Conservation (phyloP, 2,888 invertebrate species). For the Nephrotoma guestfalica region DNA sequence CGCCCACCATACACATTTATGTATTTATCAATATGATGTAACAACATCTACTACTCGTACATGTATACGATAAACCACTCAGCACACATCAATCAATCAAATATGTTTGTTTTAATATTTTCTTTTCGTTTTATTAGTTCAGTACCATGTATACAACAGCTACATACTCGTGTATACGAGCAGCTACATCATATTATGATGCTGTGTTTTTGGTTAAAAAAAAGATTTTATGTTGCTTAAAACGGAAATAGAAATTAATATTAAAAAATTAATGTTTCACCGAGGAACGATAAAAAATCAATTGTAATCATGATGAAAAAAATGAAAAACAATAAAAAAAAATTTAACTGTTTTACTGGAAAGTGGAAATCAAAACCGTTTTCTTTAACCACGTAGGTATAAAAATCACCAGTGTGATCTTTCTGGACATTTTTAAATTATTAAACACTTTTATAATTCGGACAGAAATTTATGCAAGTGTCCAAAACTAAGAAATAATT, state of each 20-base stretch:
- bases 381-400: too few relatives aligned
- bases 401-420: too few relatives aligned
- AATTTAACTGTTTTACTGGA: background rate
- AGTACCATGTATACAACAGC: background rate
- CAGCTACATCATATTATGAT: background rate
- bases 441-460: too few relatives aligned
- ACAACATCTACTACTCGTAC: too few relatives aligned
- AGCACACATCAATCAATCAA: background rate
- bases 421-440: too few relatives aligned
- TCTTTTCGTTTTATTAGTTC: background rate
- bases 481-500: too few relatives aligned
- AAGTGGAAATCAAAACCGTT: too few relatives aligned
- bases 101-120: background rate
- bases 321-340: background rate
- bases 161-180: background rate
- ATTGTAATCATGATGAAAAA: background rate
- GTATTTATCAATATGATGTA: background rate
- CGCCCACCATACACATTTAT: background rate
- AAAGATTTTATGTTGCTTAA: background rate
- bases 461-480: too few relatives aligned
- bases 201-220: background rate
- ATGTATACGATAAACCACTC: background rate
- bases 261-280: slow-evolving; percentile 6
- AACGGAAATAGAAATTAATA: background rate
- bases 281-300: background rate